Percentiles rank a stretch among this genome's conserved stretches.
These are phyloP conservation scores for Lutjanus campechanus DNA, from an alignment of 2,797 vertebrate genomes.

Conservation along the genomic window DNA sequence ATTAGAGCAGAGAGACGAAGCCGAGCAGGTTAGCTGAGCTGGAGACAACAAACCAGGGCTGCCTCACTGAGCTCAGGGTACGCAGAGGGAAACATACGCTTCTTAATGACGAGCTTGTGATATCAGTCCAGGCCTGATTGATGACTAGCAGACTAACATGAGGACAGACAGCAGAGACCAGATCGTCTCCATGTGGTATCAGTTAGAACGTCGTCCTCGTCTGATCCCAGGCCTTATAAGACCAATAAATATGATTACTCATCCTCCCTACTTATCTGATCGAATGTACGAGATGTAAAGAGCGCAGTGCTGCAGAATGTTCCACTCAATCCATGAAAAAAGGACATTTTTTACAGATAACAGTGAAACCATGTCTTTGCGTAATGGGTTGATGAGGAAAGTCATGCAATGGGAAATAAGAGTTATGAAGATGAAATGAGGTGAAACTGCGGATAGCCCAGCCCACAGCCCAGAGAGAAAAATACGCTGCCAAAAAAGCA, in stretches of 20 bases:
- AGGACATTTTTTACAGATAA: constrained; percentile 1
- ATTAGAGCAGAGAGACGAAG: constrained; percentile 53
- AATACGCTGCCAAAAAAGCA: not conserved
- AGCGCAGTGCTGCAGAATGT: constrained; percentile 9
- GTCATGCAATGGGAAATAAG: not conserved
- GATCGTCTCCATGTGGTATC: constrained; percentile 14
- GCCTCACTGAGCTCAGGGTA: constrained; percentile 20
- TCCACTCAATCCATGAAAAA: not conserved
- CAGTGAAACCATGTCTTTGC: not conserved
- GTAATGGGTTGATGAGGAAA: not conserved
- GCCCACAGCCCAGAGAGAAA: too few relatives aligned
- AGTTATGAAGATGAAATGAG: not conserved
- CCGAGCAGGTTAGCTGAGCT: constrained; percentile 27
- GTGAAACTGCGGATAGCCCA: not conserved
- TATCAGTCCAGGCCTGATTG: not conserved
- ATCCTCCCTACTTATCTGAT: constrained; percentile 41
- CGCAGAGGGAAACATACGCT: not conserved
- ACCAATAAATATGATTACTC: constrained; percentile 45
- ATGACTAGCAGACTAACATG: not conserved
- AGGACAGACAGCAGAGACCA: not conserved
- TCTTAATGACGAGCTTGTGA: constrained; percentile 7
- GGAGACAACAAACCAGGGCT: constrained; percentile 22
- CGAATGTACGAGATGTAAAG: not conserved
- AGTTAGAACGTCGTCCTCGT: constrained; percentile 17
- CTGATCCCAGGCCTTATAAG: constrained; percentile 31